These are phyloP conservation scores for Antedon mediterranea DNA, from an alignment of 53 echinoderm and acorn worm genomes.

Conservation along the genomic window DNA sequence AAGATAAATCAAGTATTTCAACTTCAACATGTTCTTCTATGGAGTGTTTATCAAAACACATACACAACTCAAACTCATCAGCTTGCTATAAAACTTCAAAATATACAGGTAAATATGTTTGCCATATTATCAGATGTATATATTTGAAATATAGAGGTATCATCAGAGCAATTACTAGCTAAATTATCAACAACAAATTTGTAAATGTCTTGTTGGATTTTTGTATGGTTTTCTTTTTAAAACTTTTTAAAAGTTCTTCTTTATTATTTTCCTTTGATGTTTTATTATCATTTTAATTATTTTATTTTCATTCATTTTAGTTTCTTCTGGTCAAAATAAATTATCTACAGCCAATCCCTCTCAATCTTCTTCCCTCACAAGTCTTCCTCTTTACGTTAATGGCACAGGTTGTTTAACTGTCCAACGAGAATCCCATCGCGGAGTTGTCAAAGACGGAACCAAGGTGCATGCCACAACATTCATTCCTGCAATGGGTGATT, in stretches of 20 bases:
- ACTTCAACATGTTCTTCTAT: neutral
- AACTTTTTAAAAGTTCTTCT: no score
- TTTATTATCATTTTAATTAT: no score
- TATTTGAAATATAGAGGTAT: no score
- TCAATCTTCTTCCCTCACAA: slow-evolving; percentile 19
- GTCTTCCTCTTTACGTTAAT: slow-evolving; percentile 85
- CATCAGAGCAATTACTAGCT: no score
- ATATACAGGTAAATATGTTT: neutral
- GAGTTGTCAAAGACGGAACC: slow-evolving; percentile 58
- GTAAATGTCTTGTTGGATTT: no score
- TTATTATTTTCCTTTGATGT: no score
- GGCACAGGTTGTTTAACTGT: slow-evolving; percentile 77
- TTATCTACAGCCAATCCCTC: neutral
- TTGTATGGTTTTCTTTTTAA: no score
- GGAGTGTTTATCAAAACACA: neutral
- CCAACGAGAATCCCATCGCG: slow-evolving; percentile 66
- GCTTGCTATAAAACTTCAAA: neutral
- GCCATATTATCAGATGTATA: no score
- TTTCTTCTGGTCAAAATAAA: neutral
- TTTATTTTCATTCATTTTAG: neutral
- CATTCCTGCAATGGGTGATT: slow-evolving; percentile 77
- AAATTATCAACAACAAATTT: no score
- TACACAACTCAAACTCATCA: no score
- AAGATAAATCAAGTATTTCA: neutral
- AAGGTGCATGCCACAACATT: slow-evolving; percentile 98